A percentile compares a stretch with the other conserved stretches of the same genome.
Evolutionary conservation across 2,888 invertebrate genomes (phyloP).

Genomic region (Augochlorella aurata): DNA sequence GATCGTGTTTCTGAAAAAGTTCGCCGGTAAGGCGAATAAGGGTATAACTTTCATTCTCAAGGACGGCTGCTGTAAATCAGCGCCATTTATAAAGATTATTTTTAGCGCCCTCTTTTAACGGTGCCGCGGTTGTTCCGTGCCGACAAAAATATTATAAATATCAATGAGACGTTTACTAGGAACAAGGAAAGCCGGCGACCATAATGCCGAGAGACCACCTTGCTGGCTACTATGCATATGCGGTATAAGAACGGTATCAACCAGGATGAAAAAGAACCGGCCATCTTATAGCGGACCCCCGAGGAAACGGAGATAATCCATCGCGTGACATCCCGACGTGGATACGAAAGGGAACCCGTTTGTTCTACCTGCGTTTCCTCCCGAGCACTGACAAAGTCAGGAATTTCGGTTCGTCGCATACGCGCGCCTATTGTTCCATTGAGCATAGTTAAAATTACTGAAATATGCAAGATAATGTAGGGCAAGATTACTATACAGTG

Average conservation of each 20-base stretch:
- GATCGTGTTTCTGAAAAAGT: neutral
- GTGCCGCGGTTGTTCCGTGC: slow-evolving; percentile 8
- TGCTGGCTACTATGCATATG: slow-evolving; percentile 31
- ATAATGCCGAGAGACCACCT: slow-evolving; percentile 50
- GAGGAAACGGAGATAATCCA: slow-evolving; percentile 64
- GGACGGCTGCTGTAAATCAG: neutral
- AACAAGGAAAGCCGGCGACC: slow-evolving; percentile 32
- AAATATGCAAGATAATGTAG: no score
- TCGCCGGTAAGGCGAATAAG: neutral
- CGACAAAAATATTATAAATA: slow-evolving; percentile 48
- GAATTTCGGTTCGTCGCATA: slow-evolving; percentile 24
- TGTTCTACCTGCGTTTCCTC: slow-evolving; percentile 40
- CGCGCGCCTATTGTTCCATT: neutral
- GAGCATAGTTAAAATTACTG: no score
- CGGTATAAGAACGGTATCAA: slow-evolving; percentile 39
- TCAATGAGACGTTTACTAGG: slow-evolving; percentile 33
- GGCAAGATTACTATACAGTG: no score
- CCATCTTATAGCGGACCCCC: slow-evolving; percentile 55
- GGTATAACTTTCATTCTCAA: neutral
- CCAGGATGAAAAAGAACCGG: slow-evolving; percentile 56
- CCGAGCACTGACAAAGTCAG: slow-evolving; percentile 39
- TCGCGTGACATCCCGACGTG: slow-evolving; percentile 37
- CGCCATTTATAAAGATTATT: slow-evolving; percentile 15
- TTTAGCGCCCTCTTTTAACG: slow-evolving; percentile 6
- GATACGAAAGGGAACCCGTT: slow-evolving; percentile 17